These are phyloP conservation scores for Hipposideros armiger DNA, from an alignment of 2,113 vertebrate genomes.

Conservation along the genomic window DNA sequence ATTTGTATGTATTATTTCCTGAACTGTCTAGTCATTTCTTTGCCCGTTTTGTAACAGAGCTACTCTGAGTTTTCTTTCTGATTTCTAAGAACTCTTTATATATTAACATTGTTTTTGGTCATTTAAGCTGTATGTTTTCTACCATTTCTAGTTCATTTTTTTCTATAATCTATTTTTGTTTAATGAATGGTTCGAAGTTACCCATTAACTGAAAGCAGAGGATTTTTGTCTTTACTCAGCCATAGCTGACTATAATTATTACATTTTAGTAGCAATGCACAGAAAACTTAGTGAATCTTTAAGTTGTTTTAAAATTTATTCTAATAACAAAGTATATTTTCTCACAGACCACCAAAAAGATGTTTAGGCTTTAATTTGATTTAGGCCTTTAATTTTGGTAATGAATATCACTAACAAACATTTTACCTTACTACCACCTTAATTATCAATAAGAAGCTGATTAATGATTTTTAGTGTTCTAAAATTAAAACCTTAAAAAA, in stretches of 20 bases:
- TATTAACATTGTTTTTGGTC: neutral
- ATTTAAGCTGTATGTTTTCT: neutral
- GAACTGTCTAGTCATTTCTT: neutral
- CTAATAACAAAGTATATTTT: constrained; percentile 30
- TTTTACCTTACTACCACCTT: neutral
- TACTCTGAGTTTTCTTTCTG: neutral
- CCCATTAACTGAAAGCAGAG: constrained; percentile 3
- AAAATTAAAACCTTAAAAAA: neutral
- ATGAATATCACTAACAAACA: neutral
- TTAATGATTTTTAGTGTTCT: neutral
- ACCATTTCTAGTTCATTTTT: neutral
- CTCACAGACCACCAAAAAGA: neutral
- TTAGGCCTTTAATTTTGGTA: neutral
- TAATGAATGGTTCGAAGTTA: constrained; percentile 20
- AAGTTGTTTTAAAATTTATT: constrained; percentile 37
- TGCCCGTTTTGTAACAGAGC: neutral
- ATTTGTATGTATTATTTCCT: neutral
- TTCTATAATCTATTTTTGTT: constrained; percentile 7
- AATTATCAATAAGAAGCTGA: neutral
- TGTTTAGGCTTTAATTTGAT: neutral
- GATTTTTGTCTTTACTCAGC: neutral
- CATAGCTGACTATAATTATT: neutral
- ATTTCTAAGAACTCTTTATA: neutral
- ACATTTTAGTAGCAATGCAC: neutral
- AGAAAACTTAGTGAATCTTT: neutral